phyloP scores from a whole-genome alignment of 2,888 invertebrate genomes.

The Agrochola lota region DNA sequence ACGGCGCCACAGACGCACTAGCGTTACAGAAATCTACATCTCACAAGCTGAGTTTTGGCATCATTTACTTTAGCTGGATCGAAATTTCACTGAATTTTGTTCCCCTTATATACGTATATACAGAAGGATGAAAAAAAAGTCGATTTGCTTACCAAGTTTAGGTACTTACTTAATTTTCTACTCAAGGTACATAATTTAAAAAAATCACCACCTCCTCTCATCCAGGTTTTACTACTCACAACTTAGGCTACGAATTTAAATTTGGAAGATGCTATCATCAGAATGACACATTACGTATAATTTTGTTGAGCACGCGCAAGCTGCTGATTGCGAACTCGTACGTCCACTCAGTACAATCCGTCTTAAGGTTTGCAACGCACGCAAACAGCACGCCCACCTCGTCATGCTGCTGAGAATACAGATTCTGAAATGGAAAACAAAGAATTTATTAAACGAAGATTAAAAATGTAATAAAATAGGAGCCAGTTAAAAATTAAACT shows the following conservation, averaged over 20 bases:
- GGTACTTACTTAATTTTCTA: no score
- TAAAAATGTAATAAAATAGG: background rate
- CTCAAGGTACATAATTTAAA: no score
- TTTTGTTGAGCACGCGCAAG: conserved; percentile 98
- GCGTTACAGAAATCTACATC: no score
- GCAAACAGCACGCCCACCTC: conserved; percentile 99
- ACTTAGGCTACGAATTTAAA: background rate
- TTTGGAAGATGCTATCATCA: background rate
- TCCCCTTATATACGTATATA: background rate
- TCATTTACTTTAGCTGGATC: no score
- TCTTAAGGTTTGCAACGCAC: conserved; percentile 93
- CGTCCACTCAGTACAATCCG: background rate
- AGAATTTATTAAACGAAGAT: background rate
- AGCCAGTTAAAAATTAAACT: conserved; percentile 56
- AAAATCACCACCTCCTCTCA: background rate
- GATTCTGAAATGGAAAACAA: conserved; percentile 88
- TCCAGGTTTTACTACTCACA: no score
- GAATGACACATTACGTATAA: conserved; percentile 93
- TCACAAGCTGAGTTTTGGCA: no score
- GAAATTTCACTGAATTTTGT: background rate
- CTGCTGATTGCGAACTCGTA: conserved; percentile 95
- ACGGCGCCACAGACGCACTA: no score
- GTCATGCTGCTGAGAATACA: conserved; percentile 95
- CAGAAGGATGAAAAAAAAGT: no score
- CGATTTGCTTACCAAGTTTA: no score